Conservation (phyloP, 2,797 vertebrate genomes). For the Amblyopsis hoosieri region DNA sequence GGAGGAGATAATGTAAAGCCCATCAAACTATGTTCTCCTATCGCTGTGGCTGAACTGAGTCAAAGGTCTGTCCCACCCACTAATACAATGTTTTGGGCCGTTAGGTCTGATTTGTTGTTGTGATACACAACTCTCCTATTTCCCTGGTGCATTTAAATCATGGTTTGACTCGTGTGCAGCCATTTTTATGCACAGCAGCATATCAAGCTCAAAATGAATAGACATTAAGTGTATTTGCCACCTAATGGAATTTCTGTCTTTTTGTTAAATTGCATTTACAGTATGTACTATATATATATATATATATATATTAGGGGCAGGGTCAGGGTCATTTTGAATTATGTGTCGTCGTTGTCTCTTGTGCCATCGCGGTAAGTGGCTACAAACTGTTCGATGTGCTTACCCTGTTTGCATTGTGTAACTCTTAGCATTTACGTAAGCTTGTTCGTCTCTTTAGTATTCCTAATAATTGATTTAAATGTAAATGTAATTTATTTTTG, state of each 20-base stretch:
- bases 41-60: constrained; percentile 6
- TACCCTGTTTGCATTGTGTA: too few relatives aligned
- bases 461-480: too few relatives aligned
- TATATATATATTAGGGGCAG: background rate
- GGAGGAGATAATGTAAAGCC: too few relatives aligned
- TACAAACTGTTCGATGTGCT: too few relatives aligned
- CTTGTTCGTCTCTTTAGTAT: too few relatives aligned
- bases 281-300: background rate
- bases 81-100: background rate
- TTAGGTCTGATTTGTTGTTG: constrained; percentile 40
- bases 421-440: too few relatives aligned
- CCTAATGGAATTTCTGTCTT: constrained; percentile 42
- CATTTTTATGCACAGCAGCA: constrained; percentile 31
- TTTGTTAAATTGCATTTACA: background rate
- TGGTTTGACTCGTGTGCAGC: constrained; percentile 23
- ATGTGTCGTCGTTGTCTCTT: too few relatives aligned
- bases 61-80: background rate
- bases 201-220: constrained; percentile 32
- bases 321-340: too few relatives aligned
- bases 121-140: constrained; percentile 16
- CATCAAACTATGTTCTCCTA: background rate
- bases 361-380: too few relatives aligned
- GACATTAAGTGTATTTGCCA: constrained; percentile 39
- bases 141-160: constrained; percentile 38
- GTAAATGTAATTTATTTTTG: too few relatives aligned